phyloP scores from a whole-genome alignment of 2,888 invertebrate genomes.

The Vesta saturnalis region DNA sequence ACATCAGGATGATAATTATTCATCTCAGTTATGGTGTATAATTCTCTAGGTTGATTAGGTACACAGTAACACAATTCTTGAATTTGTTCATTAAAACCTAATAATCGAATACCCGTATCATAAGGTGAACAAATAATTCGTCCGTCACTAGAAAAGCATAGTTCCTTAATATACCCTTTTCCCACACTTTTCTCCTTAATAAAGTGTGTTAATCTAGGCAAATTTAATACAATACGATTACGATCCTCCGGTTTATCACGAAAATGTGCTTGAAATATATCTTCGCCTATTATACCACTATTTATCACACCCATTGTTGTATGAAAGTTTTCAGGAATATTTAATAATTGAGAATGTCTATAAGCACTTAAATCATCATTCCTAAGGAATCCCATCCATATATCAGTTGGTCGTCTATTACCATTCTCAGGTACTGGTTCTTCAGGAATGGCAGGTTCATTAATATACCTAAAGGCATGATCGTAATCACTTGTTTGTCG shows the following conservation, averaged over 20 bases:
- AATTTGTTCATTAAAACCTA: conserved; percentile 82
- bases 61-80: conserved; percentile 79
- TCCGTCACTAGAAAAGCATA: conserved; percentile 91
- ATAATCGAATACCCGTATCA: conserved; percentile 84
- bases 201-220: conserved; percentile 82
- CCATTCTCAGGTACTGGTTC: conserved; percentile 10
- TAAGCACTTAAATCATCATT: conserved; percentile 53
- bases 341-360: conserved; percentile 40
- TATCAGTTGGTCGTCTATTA: conserved; percentile 52
- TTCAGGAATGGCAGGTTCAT: conserved; percentile 45
- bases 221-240: conserved; percentile 73
- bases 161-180: conserved; percentile 91
- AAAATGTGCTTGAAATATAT: conserved; percentile 52
- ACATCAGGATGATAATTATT: conserved; percentile 83
- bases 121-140: conserved; percentile 91
- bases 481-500: conserved; percentile 61
- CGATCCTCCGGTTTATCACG: conserved; percentile 53
- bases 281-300: conserved; percentile 57
- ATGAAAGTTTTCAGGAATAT: conserved; percentile 43
- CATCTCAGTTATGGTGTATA: conserved; percentile 74
- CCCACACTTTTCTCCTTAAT: conserved; percentile 89
- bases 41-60: conserved; percentile 63
- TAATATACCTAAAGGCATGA: conserved; percentile 53
- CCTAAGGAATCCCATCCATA: conserved; percentile 60
- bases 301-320: conserved; percentile 56